phyloP scores from a whole-genome alignment of 1,140 invertebrate species.

The Condylostylus longicornis region DNA sequence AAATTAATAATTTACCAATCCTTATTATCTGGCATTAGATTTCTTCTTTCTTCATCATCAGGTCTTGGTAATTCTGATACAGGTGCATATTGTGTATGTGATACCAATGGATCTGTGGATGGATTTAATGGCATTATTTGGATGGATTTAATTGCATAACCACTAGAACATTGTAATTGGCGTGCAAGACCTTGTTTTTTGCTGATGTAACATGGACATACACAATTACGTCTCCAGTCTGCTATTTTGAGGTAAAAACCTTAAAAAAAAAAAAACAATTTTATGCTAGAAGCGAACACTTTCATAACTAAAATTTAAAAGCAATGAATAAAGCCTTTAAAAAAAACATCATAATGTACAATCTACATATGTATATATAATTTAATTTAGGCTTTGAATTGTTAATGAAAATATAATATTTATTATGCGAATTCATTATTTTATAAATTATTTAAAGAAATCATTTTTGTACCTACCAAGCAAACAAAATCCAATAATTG shows the following conservation, averaged over 20 bases:
- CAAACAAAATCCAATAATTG: slow-evolving; percentile 4
- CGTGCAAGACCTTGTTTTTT: slow-evolving; percentile 12
- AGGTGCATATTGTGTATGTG: slow-evolving; percentile 47
- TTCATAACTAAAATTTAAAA: too few species aligned
- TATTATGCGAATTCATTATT: background rate
- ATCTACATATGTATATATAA: too few species aligned
- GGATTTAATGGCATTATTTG: slow-evolving; percentile 36
- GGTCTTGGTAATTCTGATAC: slow-evolving; percentile 46
- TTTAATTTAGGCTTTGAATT: too few species aligned
- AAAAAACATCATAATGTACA: too few species aligned
- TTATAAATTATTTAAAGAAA: background rate
- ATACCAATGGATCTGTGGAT: slow-evolving; percentile 52
- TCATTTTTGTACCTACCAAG: slow-evolving; percentile 5
- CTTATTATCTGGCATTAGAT: slow-evolving; percentile 51
- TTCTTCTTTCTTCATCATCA: slow-evolving; percentile 46
- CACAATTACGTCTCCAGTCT: slow-evolving; percentile 12
- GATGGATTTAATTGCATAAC: slow-evolving; percentile 6
- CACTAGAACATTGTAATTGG: slow-evolving; percentile 10
- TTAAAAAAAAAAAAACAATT: slow-evolving; percentile 5
- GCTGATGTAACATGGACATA: slow-evolving; percentile 11
- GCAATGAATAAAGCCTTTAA: too few species aligned
- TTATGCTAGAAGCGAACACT: background rate
- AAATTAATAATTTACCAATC: slow-evolving; percentile 41
- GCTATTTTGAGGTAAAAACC: slow-evolving; percentile 11
- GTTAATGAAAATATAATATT: background rate